Evolutionary conservation across 1,140 invertebrate genomes (phyloP), one percentile per base, ranked within the genome.

Genomic region (Ceratina calcarata): DNA sequence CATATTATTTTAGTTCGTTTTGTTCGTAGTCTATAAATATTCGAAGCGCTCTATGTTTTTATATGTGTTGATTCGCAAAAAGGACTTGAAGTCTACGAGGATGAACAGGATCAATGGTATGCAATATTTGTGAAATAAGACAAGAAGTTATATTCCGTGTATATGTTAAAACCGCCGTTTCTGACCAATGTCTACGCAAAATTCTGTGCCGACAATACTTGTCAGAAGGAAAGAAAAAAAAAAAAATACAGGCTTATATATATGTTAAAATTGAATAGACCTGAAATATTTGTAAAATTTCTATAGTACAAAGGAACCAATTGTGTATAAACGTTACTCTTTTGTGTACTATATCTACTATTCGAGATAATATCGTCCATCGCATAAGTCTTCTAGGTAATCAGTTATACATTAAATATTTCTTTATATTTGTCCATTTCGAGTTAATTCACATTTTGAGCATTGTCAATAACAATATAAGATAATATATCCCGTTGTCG

Each of bases 291-390:
- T 75, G 60, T 80, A 80, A 84, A 80, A 64, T 84, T 65, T 75
- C 58, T 61, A 83, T 83, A 80, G 82, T 84, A 84, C 77, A 80
- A 84, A 80, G 49, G 49, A 80, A 75, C 64, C 55, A 57, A 80
- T 84, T 15, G 32, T 62, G 74, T 57, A 74, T 80, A 70, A 60
- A 49, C 75, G 49, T 70, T 83, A 78, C 70, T 70, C 75, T 75
- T 84, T 67, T 72, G 18, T 18, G 24, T 22, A 45, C 37, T 45
- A 45, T 45, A 64, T 51, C 22, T 83, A 80, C 67, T 75, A 65
- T 80, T 80, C 55, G 20, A 81, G 32, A 27, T 37, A 45, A 24
- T 55, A 68, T 68, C 20, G 65, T 73, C 58, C 65, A 55, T 79
- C 61, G 64, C n/a, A 79, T 79, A 69, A 66, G 45, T 66, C 57